phyloP scores from a whole-genome alignment of 2,888 invertebrate species.

The Drosophila paranaensis region DNA sequence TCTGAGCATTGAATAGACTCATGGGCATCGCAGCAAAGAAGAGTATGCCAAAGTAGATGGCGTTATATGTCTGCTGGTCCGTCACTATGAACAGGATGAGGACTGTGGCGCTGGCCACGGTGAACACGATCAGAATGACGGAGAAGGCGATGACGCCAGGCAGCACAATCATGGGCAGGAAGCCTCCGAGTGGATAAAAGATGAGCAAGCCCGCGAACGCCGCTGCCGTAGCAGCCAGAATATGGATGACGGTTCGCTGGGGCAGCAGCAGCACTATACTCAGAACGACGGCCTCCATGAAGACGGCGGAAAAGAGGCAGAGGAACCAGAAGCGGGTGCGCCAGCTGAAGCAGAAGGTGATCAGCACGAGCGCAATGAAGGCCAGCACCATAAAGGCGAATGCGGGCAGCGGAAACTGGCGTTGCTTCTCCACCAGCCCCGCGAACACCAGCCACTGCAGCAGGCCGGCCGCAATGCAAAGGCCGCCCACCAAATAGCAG shows the following conservation, averaged over 20 bases:
- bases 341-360: conserved; percentile 5
- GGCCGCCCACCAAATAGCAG: conserved; percentile 26
- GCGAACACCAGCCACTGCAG: conserved; percentile 28
- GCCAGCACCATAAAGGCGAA: conserved; percentile 19
- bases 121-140: conserved; percentile 16
- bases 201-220: neutral
- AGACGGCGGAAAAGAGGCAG: conserved; percentile 21
- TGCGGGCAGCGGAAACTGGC: conserved; percentile 10
- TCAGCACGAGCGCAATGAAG: conserved; percentile 8
- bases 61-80: neutral
- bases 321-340: conserved; percentile 12
- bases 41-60: conserved; percentile 26
- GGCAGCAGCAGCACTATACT: conserved; percentile 31
- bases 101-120: neutral
- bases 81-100: conserved; percentile 33
- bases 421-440: neutral
- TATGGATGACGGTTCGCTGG: conserved; percentile 1
- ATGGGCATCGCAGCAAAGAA: conserved; percentile 9
- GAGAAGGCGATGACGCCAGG: conserved; percentile 42
- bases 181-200: conserved; percentile 31
- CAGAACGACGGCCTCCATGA: conserved; percentile 18
- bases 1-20: conserved; percentile 31
- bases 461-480: neutral
- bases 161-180: conserved; percentile 31
- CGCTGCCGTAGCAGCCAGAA: neutral